Evolutionary conservation across 2,113 vertebrate genomes (phyloP), one percentile per base, ranked within the genome.

Genomic region (Nansenia antarctica): DNA sequence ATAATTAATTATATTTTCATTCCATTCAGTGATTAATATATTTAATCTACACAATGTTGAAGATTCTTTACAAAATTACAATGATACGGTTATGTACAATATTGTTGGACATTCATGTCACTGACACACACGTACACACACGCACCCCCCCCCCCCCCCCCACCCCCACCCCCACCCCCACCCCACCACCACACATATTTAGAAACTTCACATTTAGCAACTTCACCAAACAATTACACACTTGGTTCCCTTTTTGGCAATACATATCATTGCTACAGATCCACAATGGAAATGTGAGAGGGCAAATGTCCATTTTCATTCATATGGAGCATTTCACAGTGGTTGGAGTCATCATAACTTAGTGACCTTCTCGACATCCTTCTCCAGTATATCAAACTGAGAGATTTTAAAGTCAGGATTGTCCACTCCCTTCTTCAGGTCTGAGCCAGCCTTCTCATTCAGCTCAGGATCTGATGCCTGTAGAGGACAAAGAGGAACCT

Each of bases 361-460:
- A 18, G 90, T 92, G 22, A 32, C 29, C 45, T 77, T 82, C 49
- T 88, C 83, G 52, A 1, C 11, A 26, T 79, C 68, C 70, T 73
- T 84, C n/a, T 35, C 82, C 45, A 12, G 82, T 31, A 55, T 9
- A 0, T 85, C 78, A 4, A 65, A 45, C 22, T 73, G 70, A 3
- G 9, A 58, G n/a, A 83, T 77, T 47, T 2, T 71, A 62, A 89
- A 86, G 11, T 75, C n/a, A 18, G 62, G 37, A 62, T 89, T 86
- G 74, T 84, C 73, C 15, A 63, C 58, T 68, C 64, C 84, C 35
- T 72, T 66, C 7, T 73, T 5, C 30, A 79, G 47, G 4, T 89
- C 80, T 54, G 45, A 2, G 6, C 59, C 55, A 27, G 9, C 3
- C 34, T 91, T 91, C 67, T 86, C 74, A 49, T 57, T 45, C 5